Evolutionary conservation across 2,888 invertebrate genomes (phyloP).

Genomic region (Alloplasta piceator): DNA sequence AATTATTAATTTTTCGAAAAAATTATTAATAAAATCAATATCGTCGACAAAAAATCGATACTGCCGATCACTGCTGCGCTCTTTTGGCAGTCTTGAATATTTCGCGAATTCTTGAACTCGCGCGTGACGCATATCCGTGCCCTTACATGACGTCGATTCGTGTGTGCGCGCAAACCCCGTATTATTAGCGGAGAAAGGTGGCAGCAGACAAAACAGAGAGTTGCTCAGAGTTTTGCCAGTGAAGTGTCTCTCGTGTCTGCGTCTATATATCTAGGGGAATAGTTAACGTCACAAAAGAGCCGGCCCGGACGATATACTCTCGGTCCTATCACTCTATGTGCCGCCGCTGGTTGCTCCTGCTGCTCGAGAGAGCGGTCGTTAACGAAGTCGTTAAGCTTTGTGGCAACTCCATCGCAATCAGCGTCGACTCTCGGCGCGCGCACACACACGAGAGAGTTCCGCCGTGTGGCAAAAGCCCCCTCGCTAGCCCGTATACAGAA

Average conservation of each 20-base stretch:
- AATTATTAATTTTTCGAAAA: too few relatives aligned
- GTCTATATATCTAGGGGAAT: slow-evolving; percentile 41
- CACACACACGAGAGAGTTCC: slow-evolving; percentile 29
- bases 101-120: too few relatives aligned
- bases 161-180: too few relatives aligned
- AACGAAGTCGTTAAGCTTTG: slow-evolving; percentile 70
- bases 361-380: slow-evolving; percentile 65
- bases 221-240: slow-evolving; percentile 45
- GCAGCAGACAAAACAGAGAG: slow-evolving; percentile 37
- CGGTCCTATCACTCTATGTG: slow-evolving; percentile 12
- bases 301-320: slow-evolving; percentile 54
- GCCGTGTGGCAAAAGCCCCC: slow-evolving; percentile 35
- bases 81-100: too few relatives aligned
- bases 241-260: slow-evolving; percentile 25
- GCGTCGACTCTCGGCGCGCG: slow-evolving; percentile 56
- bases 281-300: slow-evolving; percentile 48
- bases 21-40: too few relatives aligned
- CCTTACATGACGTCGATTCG: too few relatives aligned
- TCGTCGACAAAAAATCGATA: too few relatives aligned
- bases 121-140: too few relatives aligned
- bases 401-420: slow-evolving; percentile 70
- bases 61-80: too few relatives aligned
- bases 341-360: slow-evolving; percentile 16
- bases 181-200: slow-evolving; percentile 1
- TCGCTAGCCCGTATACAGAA: slow-evolving; percentile 47